A percentile compares a stretch with the other conserved stretches of the same genome.
These are phyloP conservation scores for Saiga tatarica DNA, from an alignment of 2,113 vertebrate species.

Conservation along the genomic window DNA sequence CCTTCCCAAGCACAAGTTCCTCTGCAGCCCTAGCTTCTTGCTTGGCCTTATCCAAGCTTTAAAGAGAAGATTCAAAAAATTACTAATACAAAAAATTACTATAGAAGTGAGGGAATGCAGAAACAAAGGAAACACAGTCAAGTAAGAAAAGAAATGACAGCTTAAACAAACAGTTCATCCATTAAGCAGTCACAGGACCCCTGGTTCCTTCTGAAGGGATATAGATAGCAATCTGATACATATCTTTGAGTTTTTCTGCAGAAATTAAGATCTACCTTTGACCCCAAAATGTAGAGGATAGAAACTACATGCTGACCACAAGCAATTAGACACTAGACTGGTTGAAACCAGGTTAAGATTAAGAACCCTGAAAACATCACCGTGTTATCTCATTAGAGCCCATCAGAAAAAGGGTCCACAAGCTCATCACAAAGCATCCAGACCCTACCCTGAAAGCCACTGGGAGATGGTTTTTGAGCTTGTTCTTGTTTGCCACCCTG, in stretches of 20 bases:
- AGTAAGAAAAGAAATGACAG: neutral
- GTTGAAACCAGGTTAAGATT: neutral
- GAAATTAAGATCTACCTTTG: neutral
- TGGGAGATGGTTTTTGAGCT: neutral
- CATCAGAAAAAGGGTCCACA: neutral
- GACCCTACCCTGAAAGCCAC: neutral
- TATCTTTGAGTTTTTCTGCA: neutral
- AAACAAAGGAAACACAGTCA: neutral
- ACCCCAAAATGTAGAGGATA: neutral
- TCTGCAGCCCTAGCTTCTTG: neutral
- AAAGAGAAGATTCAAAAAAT: neutral
- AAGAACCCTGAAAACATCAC: neutral
- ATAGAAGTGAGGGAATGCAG: neutral
- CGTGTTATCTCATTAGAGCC: neutral
- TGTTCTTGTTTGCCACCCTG: neutral
- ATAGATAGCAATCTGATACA: neutral
- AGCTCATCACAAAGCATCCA: neutral
- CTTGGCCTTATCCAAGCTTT: neutral
- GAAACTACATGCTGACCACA: neutral
- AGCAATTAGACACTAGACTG: neutral
- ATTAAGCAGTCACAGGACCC: neutral
- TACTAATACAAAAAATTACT: too few species aligned
- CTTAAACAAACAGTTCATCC: neutral
- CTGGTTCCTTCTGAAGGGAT: neutral
- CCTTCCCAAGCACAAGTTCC: neutral